These are phyloP conservation scores for Mus pahari DNA, from an alignment of 2,113 vertebrate genomes.

Conservation along the genomic window DNA sequence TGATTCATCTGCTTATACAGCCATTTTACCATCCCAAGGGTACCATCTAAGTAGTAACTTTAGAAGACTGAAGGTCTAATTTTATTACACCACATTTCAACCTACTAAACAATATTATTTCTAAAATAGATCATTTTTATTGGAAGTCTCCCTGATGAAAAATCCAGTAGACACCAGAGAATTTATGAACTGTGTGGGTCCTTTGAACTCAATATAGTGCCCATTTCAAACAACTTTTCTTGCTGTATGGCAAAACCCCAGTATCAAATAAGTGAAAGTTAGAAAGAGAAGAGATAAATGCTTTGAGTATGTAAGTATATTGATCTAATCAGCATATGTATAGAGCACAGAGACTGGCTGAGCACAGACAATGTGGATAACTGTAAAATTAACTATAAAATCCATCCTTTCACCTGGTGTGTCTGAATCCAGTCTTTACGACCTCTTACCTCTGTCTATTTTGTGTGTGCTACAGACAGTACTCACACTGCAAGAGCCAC, in stretches of 20 bases:
- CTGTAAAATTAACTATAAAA: slow-evolving; percentile 20
- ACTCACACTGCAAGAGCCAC: slow-evolving; percentile 66
- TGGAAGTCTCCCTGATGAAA: slow-evolving; percentile 93
- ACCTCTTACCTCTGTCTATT: slow-evolving; percentile 33
- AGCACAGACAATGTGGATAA: neutral
- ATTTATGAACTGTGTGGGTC: slow-evolving; percentile 92
- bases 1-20: slow-evolving; percentile 96
- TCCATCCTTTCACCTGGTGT: slow-evolving; percentile 14
- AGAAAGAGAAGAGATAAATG: slow-evolving; percentile 16
- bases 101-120: slow-evolving; percentile 95
- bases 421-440: slow-evolving; percentile 69
- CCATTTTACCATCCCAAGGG: slow-evolving; percentile 93
- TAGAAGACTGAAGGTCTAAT: slow-evolving; percentile 93
- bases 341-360: neutral
- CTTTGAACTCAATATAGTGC: slow-evolving; percentile 90
- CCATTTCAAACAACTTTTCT: slow-evolving; percentile 89
- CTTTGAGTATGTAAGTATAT: neutral
- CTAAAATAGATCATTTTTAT: slow-evolving; percentile 95
- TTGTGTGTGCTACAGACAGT: slow-evolving; percentile 7
- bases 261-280: slow-evolving; percentile 76
- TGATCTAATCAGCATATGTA: neutral
- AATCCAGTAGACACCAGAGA: slow-evolving; percentile 91
- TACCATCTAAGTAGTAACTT: slow-evolving; percentile 92
- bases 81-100: slow-evolving; percentile 97
- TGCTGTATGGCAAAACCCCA: slow-evolving; percentile 81